A percentile compares a stretch with the other conserved stretches of the same genome.
These are phyloP conservation scores for Lasiurus borealis DNA, from an alignment of 2,113 vertebrate species.

Conservation along the genomic window DNA sequence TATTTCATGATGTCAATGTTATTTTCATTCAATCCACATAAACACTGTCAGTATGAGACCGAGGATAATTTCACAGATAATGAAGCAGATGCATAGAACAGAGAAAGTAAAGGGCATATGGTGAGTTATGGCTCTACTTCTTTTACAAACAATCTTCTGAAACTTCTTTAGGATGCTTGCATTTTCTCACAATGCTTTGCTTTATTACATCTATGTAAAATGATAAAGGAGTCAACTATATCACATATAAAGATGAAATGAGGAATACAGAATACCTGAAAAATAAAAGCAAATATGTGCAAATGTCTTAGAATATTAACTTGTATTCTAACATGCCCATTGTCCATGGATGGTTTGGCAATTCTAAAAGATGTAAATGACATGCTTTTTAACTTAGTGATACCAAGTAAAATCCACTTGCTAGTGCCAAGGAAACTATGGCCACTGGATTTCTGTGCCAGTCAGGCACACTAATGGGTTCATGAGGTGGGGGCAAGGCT, in stretches of 20 bases:
- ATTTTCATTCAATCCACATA: conserved; percentile 72
- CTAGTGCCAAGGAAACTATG: not conserved
- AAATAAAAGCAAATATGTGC: not conserved
- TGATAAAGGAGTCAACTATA: not conserved
- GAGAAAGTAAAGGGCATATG: not conserved
- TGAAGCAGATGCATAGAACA: not conserved
- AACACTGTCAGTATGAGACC: conserved; percentile 36
- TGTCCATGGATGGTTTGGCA: not conserved
- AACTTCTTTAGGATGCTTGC: not conserved
- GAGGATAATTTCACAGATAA: conserved; percentile 68
- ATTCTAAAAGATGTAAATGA: not conserved
- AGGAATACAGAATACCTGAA: not conserved
- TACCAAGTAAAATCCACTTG: not conserved
- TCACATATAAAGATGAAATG: not conserved
- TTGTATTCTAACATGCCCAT: not conserved
- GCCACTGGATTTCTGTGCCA: too few species aligned
- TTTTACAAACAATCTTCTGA: not conserved
- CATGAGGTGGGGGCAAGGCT: not conserved
- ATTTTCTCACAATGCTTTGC: not conserved
- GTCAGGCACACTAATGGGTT: not conserved
- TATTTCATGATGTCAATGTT: conserved; percentile 62
- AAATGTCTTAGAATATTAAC: not conserved
- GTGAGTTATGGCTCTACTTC: not conserved
- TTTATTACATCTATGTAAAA: not conserved
- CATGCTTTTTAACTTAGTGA: not conserved